Evolutionary conservation across 2,113 vertebrate species (phyloP), one percentile per base, ranked within the genome.

Genomic region (Smithornis capensis): DNA sequence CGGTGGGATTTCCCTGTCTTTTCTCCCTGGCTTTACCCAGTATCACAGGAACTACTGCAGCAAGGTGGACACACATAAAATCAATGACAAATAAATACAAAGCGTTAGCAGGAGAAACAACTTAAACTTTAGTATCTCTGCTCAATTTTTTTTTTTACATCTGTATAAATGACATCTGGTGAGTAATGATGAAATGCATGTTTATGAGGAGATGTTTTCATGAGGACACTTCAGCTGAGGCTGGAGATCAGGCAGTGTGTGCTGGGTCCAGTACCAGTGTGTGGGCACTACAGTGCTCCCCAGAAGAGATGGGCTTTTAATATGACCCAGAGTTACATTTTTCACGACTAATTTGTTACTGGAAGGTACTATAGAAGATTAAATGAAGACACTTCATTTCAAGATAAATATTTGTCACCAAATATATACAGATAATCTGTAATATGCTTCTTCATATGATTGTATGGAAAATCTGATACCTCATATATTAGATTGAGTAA

Each of bases 1-100:
- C 3, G 2, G 7, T 23, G 42, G 12, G 10, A 67, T 65, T 40
- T 45, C 24, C 31, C 45, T 73, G 12, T 37, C 28, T 35, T 68
- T 80, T 44, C 53, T 19, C 7, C 53, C 77, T 0, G 0, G 8
- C 35, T 33, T 88, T 3, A 1, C 40, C 21, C 44, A 35, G 12
- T 3, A 3, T 27, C n/a, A 12, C 37, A 52, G 68, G 53, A 84
- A 17, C 49, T 0, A 0, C 65, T 89, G 73, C 33, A 33, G 53
- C 0, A 3, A 65, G 52, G 35, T 9, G 6, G 35, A 18, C 13
- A 3, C 0, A 9, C 22, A 2, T 19, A 5, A 73, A 73, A 35
- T 31, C 29, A 74, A 3, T 2, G 6, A 71, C 31, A 64, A 31
- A 37, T 6, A 49, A 44, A 71, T 69, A 31, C 2, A 5, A 53